phyloP scores from a whole-genome alignment of 1,140 invertebrate species.

The Anadara kagoshimensis region DNA sequence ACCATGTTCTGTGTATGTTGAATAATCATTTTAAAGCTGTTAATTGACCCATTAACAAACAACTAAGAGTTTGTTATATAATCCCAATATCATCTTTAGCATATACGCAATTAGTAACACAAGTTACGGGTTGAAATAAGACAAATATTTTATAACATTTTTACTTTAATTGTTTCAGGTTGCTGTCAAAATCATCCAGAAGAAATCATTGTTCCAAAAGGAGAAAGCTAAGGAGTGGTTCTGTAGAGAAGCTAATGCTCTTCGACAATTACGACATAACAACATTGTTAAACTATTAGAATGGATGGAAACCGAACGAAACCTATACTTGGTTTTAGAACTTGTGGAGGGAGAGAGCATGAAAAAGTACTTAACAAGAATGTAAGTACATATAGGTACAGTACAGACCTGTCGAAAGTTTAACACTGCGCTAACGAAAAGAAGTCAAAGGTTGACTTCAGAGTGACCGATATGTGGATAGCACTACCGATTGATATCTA shows the following conservation, averaged over 20 bases:
- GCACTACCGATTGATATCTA: too few species aligned
- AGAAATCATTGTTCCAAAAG: slow-evolving; percentile 32
- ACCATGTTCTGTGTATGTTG: too few species aligned
- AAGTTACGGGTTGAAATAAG: not conserved
- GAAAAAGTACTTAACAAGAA: slow-evolving; percentile 17
- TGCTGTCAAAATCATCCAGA: slow-evolving; percentile 32
- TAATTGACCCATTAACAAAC: too few species aligned
- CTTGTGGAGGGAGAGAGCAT: slow-evolving; percentile 27
- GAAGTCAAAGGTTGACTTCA: not conserved
- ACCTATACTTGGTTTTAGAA: slow-evolving; percentile 31
- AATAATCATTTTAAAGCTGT: too few species aligned
- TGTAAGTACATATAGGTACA: slow-evolving; percentile 1
- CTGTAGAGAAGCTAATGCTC: slow-evolving; percentile 18
- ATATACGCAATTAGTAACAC: too few species aligned
- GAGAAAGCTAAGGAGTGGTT: slow-evolving; percentile 19
- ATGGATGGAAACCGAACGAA: slow-evolving; percentile 36
- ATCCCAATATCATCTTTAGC: too few species aligned
- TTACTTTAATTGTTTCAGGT: slow-evolving; percentile 8
- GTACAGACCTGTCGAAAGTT: not conserved
- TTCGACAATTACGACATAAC: slow-evolving; percentile 15
- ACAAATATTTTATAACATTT: not conserved
- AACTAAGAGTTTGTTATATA: too few species aligned
- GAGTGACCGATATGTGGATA: not conserved
- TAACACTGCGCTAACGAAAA: too few species aligned
- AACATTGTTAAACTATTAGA: slow-evolving; percentile 28